Conservation (phyloP, 2,888 invertebrate species). For the Apamea monoglypha region DNA sequence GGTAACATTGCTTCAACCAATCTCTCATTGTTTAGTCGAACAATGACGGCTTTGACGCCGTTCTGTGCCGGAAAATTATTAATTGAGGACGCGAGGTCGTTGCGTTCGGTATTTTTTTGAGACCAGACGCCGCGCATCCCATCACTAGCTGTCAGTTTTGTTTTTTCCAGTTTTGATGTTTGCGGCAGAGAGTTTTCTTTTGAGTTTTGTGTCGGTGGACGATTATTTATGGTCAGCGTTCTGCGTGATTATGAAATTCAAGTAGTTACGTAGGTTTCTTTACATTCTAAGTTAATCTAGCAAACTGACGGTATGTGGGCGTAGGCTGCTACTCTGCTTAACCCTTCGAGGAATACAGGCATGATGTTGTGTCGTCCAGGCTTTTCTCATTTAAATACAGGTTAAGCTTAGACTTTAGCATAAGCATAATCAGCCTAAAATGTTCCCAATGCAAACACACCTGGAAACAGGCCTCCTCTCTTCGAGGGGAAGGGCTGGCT, state of each 20-base stretch:
- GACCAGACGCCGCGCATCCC: constrained; percentile 48
- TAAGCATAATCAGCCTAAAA: background rate
- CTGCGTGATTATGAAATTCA: constrained; percentile 32
- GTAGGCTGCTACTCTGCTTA: too few relatives aligned
- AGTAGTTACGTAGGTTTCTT: background rate
- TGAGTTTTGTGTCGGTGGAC: constrained; percentile 19
- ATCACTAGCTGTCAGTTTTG: constrained; percentile 56
- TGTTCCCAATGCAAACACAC: background rate
- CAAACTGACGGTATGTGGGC: background rate
- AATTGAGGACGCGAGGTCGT: constrained; percentile 74
- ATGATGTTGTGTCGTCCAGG: background rate
- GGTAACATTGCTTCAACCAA: constrained; percentile 73
- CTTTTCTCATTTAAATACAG: background rate
- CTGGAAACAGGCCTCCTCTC: background rate
- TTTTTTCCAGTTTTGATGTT: constrained; percentile 49
- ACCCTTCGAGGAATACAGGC: background rate
- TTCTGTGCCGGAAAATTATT: constrained; percentile 78
- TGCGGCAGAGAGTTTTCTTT: constrained; percentile 47
- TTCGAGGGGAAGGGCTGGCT: too few relatives aligned
- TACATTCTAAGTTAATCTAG: background rate
- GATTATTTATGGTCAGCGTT: constrained; percentile 48
- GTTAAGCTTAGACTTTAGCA: background rate
- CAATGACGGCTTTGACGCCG: constrained; percentile 77
- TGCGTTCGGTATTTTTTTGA: constrained; percentile 65
- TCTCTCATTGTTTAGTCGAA: constrained; percentile 80